These are phyloP conservation scores for Apostichopus leukothele DNA, from an alignment of 53 echinoderm and acorn worm genomes.

Conservation along the genomic window DNA sequence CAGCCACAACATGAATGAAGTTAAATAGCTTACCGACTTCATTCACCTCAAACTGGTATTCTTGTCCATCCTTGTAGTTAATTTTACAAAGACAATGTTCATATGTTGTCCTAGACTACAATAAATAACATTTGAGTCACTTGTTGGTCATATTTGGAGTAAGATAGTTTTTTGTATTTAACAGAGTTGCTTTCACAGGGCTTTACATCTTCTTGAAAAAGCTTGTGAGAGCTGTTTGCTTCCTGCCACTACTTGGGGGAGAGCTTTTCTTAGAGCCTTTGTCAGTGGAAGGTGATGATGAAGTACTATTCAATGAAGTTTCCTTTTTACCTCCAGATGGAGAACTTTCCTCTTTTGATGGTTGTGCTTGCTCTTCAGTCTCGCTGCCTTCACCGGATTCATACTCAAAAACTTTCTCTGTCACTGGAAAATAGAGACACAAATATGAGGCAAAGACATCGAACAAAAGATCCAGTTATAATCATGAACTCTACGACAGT, in stretches of 20 bases:
- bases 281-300: conserved; percentile 27
- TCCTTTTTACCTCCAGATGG: conserved; percentile 51
- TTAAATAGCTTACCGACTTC: no score
- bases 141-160: no score
- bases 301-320: neutral
- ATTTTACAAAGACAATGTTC: no score
- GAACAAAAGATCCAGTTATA: no score
- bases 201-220: conserved; percentile 94
- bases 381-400: conserved; percentile 84
- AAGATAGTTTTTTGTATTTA: no score
- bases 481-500: no score
- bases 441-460: neutral
- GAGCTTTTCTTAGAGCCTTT: conserved; percentile 56
- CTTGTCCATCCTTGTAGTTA: no score
- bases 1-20: no score
- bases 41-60: no score
- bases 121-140: no score
- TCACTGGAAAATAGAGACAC: conserved; percentile 58
- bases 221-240: conserved; percentile 86
- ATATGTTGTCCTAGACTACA: no score
- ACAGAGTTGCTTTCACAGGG: no score
- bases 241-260: conserved; percentile 59
- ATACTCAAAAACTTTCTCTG: conserved; percentile 81
- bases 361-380: conserved; percentile 51
- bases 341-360: conserved; percentile 36